These are phyloP conservation scores for Tretioscincus oriximinensis DNA, from an alignment of 2,113 vertebrate genomes.

Conservation along the genomic window DNA sequence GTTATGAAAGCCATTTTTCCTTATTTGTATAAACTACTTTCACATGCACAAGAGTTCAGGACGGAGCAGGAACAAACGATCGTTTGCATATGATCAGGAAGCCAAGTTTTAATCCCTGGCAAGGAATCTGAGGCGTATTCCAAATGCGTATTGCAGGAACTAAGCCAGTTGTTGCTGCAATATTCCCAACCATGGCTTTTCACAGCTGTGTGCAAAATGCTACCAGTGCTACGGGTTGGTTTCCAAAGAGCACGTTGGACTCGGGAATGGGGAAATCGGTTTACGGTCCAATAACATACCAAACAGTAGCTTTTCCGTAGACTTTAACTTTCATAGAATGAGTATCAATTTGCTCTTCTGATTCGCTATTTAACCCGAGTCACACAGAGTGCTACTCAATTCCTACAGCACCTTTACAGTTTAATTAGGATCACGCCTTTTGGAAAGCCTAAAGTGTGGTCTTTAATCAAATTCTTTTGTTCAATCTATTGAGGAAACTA, in stretches of 20 bases:
- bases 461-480: neutral
- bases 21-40: conserved; percentile 38
- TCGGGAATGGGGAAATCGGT: neutral
- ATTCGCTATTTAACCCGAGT: neutral
- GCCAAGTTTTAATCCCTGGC: neutral
- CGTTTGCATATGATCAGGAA: conserved; percentile 32
- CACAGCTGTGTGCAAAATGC: neutral
- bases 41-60: conserved; percentile 28
- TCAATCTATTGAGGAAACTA: conserved; percentile 8
- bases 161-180: conserved; percentile 3
- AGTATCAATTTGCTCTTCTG: neutral
- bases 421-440: conserved; percentile 14
- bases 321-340: neutral
- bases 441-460: neutral
- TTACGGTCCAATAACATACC: neutral
- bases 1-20: neutral
- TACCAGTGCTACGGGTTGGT: neutral
- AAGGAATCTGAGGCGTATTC: conserved; percentile 2
- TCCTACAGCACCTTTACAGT: neutral
- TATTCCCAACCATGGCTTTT: neutral
- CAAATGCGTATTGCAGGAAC: fast-evolving
- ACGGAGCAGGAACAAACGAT: conserved; percentile 26
- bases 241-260: neutral
- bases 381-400: neutral
- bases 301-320: neutral